Conservation (phyloP, 2,113 vertebrate species). For the Perca flavescens region DNA sequence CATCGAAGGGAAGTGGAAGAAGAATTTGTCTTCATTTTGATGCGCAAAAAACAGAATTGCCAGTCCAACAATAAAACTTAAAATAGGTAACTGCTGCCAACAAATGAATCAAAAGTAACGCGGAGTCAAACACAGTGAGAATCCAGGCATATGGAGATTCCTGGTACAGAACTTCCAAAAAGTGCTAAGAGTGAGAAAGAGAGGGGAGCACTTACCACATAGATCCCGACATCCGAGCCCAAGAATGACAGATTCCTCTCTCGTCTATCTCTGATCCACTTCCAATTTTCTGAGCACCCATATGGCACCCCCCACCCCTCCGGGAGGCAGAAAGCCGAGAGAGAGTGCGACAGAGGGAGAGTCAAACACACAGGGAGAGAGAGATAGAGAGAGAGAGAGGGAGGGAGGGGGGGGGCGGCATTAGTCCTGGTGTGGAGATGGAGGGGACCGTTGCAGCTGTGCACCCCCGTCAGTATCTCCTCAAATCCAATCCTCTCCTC, state of each 20-base stretch:
- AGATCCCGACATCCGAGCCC: constrained; percentile 60
- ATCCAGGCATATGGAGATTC: neutral
- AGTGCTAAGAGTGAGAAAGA: constrained; percentile 40
- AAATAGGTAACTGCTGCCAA: constrained; percentile 15
- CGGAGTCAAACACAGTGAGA: neutral
- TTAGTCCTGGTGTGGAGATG: constrained; percentile 74
- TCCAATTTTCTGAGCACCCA: constrained; percentile 77
- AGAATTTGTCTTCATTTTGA: neutral
- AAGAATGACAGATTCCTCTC: constrained; percentile 73
- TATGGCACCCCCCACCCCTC: constrained; percentile 78
- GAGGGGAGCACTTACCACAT: constrained; percentile 75
- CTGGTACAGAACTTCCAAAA: constrained; percentile 38
- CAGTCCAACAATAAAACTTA: constrained; percentile 1
- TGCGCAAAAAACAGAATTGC: neutral
- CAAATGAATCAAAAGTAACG: constrained; percentile 15
- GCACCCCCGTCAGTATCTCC: constrained; percentile 83
- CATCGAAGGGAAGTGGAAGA: neutral
- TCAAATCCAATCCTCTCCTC: constrained; percentile 75
- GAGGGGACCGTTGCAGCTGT: constrained; percentile 88
- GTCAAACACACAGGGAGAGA: constrained; percentile 67
- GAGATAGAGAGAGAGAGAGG: constrained; percentile 13
- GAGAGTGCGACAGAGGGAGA: constrained; percentile 72
- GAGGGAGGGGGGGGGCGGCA: constrained; percentile 22
- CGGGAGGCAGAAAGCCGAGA: constrained; percentile 56
- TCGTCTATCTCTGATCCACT: constrained; percentile 75